Evolutionary conservation across 2,797 vertebrate species (phyloP).

Genomic region (Pelochelys cantorii): DNA sequence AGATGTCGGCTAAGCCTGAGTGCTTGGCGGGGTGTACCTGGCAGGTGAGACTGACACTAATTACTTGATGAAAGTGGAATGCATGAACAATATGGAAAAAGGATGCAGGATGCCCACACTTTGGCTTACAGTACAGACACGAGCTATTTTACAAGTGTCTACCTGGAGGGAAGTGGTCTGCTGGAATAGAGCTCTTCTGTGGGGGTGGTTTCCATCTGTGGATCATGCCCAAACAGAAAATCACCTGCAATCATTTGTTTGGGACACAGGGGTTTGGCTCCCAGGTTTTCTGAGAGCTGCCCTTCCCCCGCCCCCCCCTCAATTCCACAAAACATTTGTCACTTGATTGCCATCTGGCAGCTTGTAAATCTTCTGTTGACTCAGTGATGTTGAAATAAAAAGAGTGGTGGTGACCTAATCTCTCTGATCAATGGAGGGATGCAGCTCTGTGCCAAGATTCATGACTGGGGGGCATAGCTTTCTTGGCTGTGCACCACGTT

Average conservation of each 20-base stretch:
- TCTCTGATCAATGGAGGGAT: background rate
- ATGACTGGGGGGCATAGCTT: background rate
- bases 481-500: background rate
- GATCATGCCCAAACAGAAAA: background rate
- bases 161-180: background rate
- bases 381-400: background rate
- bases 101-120: constrained; percentile 47
- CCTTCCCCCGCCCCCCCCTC: background rate
- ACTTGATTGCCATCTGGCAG: background rate
- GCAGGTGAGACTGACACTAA: constrained; percentile 63
- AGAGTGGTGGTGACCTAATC: background rate
- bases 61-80: constrained; percentile 80
- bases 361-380: background rate
- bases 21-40: fast-evolving
- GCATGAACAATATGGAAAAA: constrained; percentile 49
- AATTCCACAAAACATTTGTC: background rate
- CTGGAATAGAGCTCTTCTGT: background rate
- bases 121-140: background rate
- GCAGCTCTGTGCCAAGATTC: background rate
- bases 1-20: fast-evolving
- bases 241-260: background rate
- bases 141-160: background rate
- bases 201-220: background rate
- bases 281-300: background rate
- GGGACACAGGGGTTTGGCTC: background rate